Evolutionary conservation across 2,113 vertebrate species (phyloP), one percentile per base, ranked within the genome.

Genomic region (Microcebus murinus): DNA sequence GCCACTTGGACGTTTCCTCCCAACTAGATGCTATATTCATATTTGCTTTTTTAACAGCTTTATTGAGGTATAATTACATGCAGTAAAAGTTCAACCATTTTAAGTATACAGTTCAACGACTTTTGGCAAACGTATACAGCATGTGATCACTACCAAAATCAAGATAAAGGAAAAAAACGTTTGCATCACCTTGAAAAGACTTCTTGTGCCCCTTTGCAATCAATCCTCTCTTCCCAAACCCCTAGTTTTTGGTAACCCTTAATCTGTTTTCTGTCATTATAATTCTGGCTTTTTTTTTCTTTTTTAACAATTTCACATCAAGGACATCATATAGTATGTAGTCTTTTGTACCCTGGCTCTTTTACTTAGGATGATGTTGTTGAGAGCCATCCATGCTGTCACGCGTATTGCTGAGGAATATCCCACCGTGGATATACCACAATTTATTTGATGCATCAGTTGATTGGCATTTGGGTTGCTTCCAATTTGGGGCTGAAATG

Each of bases 61-160:
- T 92, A 86, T 39, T 71, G 48, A 89, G 23, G 27, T 34, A 45
- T 70, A 77, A 73, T 77, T 81, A 92, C 6, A 70, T 27, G 65
- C 36, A 81, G 68, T 95, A 76, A 93, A 93, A 68, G 45, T 63
- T 91, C 25, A 61, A 20, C 29, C 8, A 73, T 84, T 91, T 96
- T 79, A 83, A 93, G 15, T 23, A 57, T 27, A 77, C 59, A 61
- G 36, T 79, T 68, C 80, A 94, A 0, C 57, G 61, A 71, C 61
- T 77, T 86, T 57, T 36, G 85, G 52, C 50, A 76, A 39, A 85
- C 29, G 29, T 52, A 50, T 45, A 36, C 68, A 80, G 82, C 14
- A 20, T 36, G 61, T 57, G 39, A 59, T 91, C 50, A 63, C 57
- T 8, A 42, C 31, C 36, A 14, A 80, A 91, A 81, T 76, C 31